These are phyloP conservation scores for Typhlomys cinereus DNA, from an alignment of 2,113 vertebrate genomes.

Conservation along the genomic window DNA sequence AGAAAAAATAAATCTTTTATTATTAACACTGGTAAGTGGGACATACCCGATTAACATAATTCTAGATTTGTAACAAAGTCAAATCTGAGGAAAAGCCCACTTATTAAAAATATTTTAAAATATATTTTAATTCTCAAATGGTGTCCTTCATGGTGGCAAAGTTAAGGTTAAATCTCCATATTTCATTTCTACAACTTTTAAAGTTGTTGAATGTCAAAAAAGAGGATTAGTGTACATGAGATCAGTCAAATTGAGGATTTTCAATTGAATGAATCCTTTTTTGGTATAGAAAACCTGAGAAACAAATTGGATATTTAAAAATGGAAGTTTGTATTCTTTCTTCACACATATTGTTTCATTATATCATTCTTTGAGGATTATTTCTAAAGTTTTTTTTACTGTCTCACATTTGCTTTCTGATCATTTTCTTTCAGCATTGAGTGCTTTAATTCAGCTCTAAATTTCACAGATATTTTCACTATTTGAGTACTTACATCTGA, in stretches of 20 bases:
- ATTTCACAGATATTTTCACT: neutral
- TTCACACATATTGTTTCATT: neutral
- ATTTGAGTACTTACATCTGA: neutral
- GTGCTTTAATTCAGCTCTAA: neutral
- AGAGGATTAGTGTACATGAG: neutral
- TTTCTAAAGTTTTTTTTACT: neutral
- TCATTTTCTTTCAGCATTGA: neutral
- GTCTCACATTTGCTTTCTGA: neutral
- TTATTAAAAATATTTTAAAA: slow-evolving; percentile 24
- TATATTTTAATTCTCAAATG: slow-evolving; percentile 40
- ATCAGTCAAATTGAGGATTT: slow-evolving; percentile 17
- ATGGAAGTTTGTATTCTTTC: neutral
- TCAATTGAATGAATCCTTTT: neutral
- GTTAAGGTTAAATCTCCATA: neutral
- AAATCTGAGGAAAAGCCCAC: slow-evolving; percentile 34
- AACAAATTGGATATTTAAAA: neutral
- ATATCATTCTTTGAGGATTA: neutral
- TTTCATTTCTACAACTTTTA: neutral
- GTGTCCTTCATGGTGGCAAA: neutral
- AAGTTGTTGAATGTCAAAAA: neutral
- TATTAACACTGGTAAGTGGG: neutral
- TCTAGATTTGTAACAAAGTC: slow-evolving; percentile 11
- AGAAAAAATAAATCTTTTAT: neutral
- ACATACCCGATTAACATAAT: neutral
- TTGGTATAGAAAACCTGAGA: neutral